Conservation (phyloP, 1,140 invertebrate genomes). For the Mamestra configurata region DNA sequence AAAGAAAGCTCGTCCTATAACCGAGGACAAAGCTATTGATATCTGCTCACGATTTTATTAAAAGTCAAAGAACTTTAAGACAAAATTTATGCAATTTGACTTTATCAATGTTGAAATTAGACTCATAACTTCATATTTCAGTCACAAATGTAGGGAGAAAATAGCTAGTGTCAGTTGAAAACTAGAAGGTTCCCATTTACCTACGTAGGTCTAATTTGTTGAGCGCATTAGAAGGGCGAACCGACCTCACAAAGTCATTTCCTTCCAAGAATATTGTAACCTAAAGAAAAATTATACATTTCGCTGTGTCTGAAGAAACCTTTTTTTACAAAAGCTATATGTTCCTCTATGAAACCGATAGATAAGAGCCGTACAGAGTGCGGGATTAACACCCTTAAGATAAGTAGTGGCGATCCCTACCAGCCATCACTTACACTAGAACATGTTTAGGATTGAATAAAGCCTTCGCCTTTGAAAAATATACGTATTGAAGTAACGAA, state of each 20-base stretch:
- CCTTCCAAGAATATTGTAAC: slow-evolving; percentile 36
- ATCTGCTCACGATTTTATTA: neutral
- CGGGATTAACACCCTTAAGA: slow-evolving; percentile 58
- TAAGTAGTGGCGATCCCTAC: slow-evolving; percentile 52
- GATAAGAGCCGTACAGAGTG: slow-evolving; percentile 54
- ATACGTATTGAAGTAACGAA: slow-evolving; percentile 53
- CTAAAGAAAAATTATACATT: slow-evolving; percentile 39
- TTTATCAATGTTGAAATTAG: slow-evolving; percentile 13
- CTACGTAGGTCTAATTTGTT: slow-evolving; percentile 10
- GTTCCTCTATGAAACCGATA: slow-evolving; percentile 51
- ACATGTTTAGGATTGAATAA: slow-evolving; percentile 57
- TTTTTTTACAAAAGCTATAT: slow-evolving; percentile 32
- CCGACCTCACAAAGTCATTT: slow-evolving; percentile 11
- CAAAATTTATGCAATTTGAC: neutral
- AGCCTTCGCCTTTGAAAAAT: slow-evolving; percentile 52
- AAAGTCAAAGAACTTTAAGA: neutral
- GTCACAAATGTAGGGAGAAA: neutral
- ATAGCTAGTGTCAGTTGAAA: neutral
- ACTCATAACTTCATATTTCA: slow-evolving; percentile 1
- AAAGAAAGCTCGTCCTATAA: neutral
- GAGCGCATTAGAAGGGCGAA: neutral
- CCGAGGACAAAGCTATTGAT: neutral
- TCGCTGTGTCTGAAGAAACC: slow-evolving; percentile 25
- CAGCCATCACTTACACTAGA: slow-evolving; percentile 52
- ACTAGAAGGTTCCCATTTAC: slow-evolving; percentile 15